These are phyloP conservation scores for Leptinotarsa undecemlineata DNA, from an alignment of 1,140 invertebrate species.

Conservation along the genomic window DNA sequence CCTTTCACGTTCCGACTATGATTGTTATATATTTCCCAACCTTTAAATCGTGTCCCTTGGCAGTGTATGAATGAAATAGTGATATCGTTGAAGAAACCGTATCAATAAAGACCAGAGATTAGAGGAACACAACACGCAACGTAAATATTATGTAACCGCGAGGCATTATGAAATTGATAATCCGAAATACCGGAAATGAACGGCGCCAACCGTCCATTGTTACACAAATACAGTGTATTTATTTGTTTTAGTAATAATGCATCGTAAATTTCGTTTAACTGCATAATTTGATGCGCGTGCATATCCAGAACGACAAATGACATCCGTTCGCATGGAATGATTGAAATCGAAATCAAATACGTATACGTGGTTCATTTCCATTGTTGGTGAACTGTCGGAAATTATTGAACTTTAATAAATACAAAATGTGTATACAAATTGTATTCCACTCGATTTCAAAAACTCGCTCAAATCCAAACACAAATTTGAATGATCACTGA, in stretches of 20 bases:
- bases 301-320: conserved; percentile 8
- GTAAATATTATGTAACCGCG: conserved; percentile 25
- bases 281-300: conserved; percentile 18
- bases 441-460: no score
- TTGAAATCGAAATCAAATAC: neutral
- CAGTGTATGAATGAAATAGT: conserved; percentile 2
- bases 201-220: conserved; percentile 22
- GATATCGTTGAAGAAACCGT: conserved; percentile 1
- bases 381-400: no score
- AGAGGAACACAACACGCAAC: neutral
- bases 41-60: neutral
- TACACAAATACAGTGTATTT: conserved; percentile 16
- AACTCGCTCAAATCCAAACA: no score
- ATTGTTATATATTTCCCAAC: neutral
- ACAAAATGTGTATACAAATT: no score
- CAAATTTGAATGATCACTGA: no score
- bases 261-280: conserved; percentile 13
- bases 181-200: conserved; percentile 19
- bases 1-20: no score
- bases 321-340: neutral
- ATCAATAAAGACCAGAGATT: neutral
- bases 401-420: no score
- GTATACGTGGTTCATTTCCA: no score
- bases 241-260: conserved; percentile 21
- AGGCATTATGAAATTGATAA: conserved; percentile 12